A percentile compares a stretch with the other conserved stretches of the same genome.
Conservation (phyloP, 2,888 invertebrate genomes). For the Mactromeris polynyma region DNA sequence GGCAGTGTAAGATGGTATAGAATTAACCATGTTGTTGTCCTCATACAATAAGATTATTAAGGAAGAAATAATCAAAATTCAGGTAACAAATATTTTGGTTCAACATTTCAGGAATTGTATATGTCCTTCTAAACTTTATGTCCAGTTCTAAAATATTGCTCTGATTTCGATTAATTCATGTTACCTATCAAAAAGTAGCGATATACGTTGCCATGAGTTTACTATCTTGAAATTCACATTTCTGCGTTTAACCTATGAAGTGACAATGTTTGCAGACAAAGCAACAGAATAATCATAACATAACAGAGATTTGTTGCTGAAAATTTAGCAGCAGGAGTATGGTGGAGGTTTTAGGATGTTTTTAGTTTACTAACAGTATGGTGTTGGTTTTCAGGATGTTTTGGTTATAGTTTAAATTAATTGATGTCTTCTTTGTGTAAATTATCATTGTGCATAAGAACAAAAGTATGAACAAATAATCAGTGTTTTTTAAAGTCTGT, state of each 20-base stretch:
- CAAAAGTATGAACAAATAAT: too few species aligned
- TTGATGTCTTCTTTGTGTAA: background rate
- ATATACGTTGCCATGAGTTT: too few species aligned
- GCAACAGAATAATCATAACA: background rate
- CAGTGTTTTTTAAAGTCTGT: too few species aligned
- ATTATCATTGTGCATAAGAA: background rate
- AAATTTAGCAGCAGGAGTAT: background rate
- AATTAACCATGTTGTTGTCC: background rate
- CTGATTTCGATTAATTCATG: background rate
- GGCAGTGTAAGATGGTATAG: background rate
- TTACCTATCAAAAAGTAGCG: background rate
- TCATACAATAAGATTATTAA: background rate
- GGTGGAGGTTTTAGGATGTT: conserved; percentile 5
- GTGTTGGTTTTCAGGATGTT: background rate
- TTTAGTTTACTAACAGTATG: background rate
- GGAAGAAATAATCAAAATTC: background rate
- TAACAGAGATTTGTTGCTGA: background rate
- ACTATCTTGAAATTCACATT: too few species aligned
- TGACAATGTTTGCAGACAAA: too few species aligned
- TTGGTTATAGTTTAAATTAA: background rate
- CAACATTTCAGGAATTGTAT: background rate
- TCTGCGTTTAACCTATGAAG: too few species aligned
- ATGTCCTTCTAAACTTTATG: too few species aligned
- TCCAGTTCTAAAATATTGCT: background rate
- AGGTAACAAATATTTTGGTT: background rate